Evolutionary conservation across 2,888 invertebrate genomes (phyloP).

Genomic region (Nebria brevicollis): DNA sequence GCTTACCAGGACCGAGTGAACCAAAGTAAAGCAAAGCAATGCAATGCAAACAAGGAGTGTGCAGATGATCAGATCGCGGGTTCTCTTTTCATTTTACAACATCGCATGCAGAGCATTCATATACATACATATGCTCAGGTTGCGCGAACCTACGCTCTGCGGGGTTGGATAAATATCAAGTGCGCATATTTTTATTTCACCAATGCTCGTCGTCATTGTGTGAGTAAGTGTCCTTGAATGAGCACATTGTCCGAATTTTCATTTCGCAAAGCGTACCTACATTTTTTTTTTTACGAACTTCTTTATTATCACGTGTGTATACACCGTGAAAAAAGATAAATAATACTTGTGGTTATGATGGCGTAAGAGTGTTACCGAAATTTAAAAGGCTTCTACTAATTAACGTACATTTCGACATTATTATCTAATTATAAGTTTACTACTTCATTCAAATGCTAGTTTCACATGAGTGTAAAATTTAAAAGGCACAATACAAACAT

Average conservation of each 20-base stretch:
- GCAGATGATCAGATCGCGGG: neutral
- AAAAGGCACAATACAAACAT: conserved; percentile 1
- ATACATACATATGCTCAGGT: neutral
- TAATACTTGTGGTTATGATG: neutral
- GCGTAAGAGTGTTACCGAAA: neutral
- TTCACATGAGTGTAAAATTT: neutral
- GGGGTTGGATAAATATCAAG: neutral
- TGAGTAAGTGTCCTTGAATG: neutral
- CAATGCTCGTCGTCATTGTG: neutral
- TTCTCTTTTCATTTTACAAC: neutral
- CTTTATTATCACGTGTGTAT: neutral
- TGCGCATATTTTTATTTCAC: neutral
- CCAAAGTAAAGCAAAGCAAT: neutral
- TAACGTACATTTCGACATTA: conserved; percentile 1
- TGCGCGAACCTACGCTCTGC: neutral
- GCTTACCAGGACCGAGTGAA: neutral
- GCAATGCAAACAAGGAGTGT: neutral
- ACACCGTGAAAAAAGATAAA: conserved; percentile 1
- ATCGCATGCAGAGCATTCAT: neutral
- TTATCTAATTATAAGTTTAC: neutral
- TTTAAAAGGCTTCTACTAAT: neutral
- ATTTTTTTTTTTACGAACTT: too few relatives aligned
- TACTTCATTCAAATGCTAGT: neutral
- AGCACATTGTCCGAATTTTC: neutral
- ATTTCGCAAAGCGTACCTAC: neutral